Percentiles rank a stretch among this genome's conserved stretches.
These are phyloP conservation scores for Yponomeuta plumbellus DNA, from an alignment of 2,888 invertebrate genomes.

Conservation along the genomic window DNA sequence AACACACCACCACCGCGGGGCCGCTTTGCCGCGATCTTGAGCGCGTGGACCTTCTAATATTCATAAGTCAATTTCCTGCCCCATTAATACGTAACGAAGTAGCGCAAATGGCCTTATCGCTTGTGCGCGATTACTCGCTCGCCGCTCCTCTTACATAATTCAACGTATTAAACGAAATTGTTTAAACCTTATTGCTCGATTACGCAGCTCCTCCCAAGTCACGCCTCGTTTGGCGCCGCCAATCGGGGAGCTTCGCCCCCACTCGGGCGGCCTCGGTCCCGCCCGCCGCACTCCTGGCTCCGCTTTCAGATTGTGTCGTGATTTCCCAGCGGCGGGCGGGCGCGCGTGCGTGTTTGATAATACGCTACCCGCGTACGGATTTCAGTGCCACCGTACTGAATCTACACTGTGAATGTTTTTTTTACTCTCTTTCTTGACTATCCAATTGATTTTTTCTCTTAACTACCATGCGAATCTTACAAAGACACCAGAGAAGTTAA, in stretches of 20 bases:
- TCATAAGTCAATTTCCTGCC: conserved; percentile 77
- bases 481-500: neutral
- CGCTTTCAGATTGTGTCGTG: conserved; percentile 46
- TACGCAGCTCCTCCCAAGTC: conserved; percentile 70
- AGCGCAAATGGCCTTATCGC: conserved; percentile 77
- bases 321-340: conserved; percentile 43
- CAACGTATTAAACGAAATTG: conserved; percentile 79
- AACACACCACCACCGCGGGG: conserved; percentile 63
- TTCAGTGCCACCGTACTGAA: conserved; percentile 34
- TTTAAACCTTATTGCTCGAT: conserved; percentile 78
- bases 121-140: conserved; percentile 75
- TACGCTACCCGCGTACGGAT: conserved; percentile 31
- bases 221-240: conserved; percentile 67
- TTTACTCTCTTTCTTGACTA: neutral
- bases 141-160: conserved; percentile 76
- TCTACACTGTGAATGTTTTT: neutral
- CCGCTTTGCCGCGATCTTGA: conserved; percentile 66
- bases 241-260: conserved; percentile 44
- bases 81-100: conserved; percentile 77
- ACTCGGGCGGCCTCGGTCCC: conserved; percentile 42
- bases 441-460: neutral
- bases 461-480: neutral
- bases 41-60: conserved; percentile 70
- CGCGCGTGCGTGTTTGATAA: conserved; percentile 32
- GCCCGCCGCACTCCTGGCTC: conserved; percentile 42